Evolutionary conservation across 2,797 vertebrate genomes (phyloP).

Genomic region (Yasuhikotakia modesta): DNA sequence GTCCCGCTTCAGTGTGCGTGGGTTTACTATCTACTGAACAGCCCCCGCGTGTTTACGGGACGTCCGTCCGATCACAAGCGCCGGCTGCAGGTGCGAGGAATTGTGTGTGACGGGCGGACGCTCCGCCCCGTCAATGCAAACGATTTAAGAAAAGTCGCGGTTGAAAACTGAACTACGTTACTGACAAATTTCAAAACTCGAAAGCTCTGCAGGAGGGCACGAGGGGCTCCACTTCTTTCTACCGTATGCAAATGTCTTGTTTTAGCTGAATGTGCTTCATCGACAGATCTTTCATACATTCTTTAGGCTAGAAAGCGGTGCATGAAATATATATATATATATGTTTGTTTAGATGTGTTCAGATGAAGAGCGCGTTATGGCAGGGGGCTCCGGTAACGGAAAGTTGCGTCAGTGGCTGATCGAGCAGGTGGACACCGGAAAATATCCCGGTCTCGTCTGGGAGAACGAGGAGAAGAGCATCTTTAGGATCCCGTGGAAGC

Average conservation of each 20-base stretch:
- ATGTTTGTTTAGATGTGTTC: conserved; percentile 75
- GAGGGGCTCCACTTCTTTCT: conserved; percentile 53
- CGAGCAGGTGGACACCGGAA: conserved; percentile 94
- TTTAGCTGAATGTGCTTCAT: not conserved
- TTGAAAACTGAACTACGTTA: conserved; percentile 59
- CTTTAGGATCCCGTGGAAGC: conserved; percentile 99
- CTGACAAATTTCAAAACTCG: conserved; percentile 40
- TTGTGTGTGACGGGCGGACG: conserved; percentile 43
- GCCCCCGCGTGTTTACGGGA: conserved; percentile 74
- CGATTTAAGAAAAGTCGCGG: conserved; percentile 58
- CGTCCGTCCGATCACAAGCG: conserved; percentile 62
- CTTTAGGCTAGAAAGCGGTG: not conserved
- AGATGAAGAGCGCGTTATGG: conserved; percentile 84
- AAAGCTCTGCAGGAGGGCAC: conserved; percentile 47
- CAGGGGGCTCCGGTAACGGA: conserved; percentile 92
- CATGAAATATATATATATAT: not conserved
- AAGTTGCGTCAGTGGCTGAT: conserved; percentile 98
- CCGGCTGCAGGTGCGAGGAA: conserved; percentile 59
- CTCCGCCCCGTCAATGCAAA: conserved; percentile 64
- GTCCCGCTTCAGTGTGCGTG: conserved; percentile 49
- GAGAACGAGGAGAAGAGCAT: conserved; percentile 94
- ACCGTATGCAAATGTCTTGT: conserved; percentile 57
- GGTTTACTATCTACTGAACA: conserved; percentile 61
- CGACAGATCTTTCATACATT: too few relatives aligned
- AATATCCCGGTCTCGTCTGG: conserved; percentile 94